Percentiles rank a stretch among this genome's conserved stretches.
phyloP scores from a whole-genome alignment of 2,797 vertebrate genomes.

The Alosa sapidissima region DNA sequence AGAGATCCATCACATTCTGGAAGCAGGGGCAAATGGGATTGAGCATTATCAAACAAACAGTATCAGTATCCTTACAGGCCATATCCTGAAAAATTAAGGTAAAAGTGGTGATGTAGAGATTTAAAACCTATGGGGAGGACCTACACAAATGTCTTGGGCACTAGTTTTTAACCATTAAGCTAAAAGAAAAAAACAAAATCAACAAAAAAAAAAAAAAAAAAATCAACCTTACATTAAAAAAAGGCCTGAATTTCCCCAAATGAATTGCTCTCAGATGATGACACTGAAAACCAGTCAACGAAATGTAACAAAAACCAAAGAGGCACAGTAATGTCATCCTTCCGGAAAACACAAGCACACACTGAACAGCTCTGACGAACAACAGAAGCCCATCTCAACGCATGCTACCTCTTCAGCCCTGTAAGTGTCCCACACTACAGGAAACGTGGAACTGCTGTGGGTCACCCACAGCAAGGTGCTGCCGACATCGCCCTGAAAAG shows the following conservation, averaged over 20 bases:
- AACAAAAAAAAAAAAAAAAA: neutral
- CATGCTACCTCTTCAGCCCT: constrained; percentile 26
- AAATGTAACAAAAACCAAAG: constrained; percentile 56
- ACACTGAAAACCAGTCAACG: constrained; percentile 49
- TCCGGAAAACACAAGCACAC: constrained; percentile 67
- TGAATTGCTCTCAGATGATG: constrained; percentile 44
- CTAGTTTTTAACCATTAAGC: neutral
- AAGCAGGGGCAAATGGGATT: constrained; percentile 43
- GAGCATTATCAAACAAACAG: constrained; percentile 36
- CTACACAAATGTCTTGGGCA: constrained; percentile 24
- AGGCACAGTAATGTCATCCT: constrained; percentile 76
- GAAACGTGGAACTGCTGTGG: neutral
- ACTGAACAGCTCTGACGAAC: constrained; percentile 55
- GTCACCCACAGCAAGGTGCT: neutral
- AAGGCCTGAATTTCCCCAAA: constrained; percentile 27
- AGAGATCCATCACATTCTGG: constrained; percentile 46
- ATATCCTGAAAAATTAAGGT: constrained; percentile 28
- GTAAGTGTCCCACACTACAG: constrained; percentile 23
- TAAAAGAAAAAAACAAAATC: neutral
- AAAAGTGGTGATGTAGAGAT: constrained; percentile 36
- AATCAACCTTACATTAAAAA: neutral
- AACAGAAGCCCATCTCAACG: constrained; percentile 39
- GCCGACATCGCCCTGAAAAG: neutral
- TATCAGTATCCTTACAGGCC: constrained; percentile 30
- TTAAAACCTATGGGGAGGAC: constrained; percentile 38